phyloP scores from a whole-genome alignment of 2,888 invertebrate species.

The Pollenia labialis region DNA sequence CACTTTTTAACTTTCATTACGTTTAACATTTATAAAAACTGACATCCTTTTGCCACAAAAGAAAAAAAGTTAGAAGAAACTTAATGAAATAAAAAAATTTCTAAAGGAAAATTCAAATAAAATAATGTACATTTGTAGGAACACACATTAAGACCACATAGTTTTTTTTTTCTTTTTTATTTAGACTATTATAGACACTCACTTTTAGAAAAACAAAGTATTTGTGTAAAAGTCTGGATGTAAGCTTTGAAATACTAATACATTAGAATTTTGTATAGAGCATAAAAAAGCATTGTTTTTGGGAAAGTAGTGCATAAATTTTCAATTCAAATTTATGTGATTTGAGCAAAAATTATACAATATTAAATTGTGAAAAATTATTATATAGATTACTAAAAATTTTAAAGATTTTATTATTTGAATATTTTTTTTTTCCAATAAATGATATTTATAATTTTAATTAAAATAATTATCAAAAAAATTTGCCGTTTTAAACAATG shows the following conservation, averaged over 20 bases:
- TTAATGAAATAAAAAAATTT: not conserved
- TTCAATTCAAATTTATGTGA: too few relatives aligned
- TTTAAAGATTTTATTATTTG: too few relatives aligned
- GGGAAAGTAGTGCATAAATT: not conserved
- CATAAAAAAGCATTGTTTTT: not conserved
- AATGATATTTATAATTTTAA: too few relatives aligned
- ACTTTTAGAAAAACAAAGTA: not conserved
- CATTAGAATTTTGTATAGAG: not conserved
- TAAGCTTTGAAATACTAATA: slow-evolving; percentile 16
- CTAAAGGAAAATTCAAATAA: not conserved
- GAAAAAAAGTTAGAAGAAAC: not conserved
- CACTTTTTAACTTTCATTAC: slow-evolving; percentile 72
- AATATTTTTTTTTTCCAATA: too few relatives aligned
- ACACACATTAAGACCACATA: slow-evolving; percentile 26
- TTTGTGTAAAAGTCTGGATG: slow-evolving; percentile 16
- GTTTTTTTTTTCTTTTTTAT: not conserved
- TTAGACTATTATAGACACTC: slow-evolving; percentile 11
- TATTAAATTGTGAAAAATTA: too few relatives aligned
- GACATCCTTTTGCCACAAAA: slow-evolving; percentile 47
- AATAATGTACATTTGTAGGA: not conserved
- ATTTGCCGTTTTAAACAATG: too few relatives aligned
- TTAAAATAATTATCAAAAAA: too few relatives aligned
- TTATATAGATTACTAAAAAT: too few relatives aligned
- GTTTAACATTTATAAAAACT: slow-evolving; percentile 45
- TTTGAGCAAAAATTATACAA: too few relatives aligned